Base-by-base conservation (phyloP, 2,797 vertebrate genomes). In the Clarias fuscus region DNA sequence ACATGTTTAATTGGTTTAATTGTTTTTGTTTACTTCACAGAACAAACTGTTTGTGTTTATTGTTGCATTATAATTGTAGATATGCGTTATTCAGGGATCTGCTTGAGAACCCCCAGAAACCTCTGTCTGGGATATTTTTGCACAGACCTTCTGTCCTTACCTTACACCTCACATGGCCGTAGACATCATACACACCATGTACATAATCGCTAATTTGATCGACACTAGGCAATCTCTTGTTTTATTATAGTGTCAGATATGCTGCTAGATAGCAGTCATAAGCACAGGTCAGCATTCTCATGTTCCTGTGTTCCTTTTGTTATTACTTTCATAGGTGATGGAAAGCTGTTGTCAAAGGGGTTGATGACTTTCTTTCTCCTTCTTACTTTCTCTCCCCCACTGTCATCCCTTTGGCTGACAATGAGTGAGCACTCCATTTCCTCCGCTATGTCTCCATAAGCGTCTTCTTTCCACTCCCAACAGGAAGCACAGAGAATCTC, bases 391-490 rank as follows among this genome's bases (percentile, higher is more conserved):
- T 62, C 43, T 70, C 30, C 30, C 40, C 72, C 13, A 40, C 59
- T 84, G 61, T 73, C 70, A 71, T 33, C 77, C 81, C 67, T 88
- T 88, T 83, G 89, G 90, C 86, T 92, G 91, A 92, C 90, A 90
- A 65, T 89, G 88, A 91, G 85, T 80, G 86, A 92, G 68, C 84
- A 89, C 88, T 90, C 82, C 61, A 90, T 92, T 91, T 88, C 84
- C 89, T 90, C 85, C 4, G 43, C 86, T 87, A 84, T 58, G 43
- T 67, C 85, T 86, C 71, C 84, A 72, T 79, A 67, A 83, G 40
- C 76, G 72, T 87, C 78, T 70, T 77, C 30, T 59, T 82, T 84
- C 61, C 24, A 40, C 68, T 73, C 77, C 17, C 33, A 85, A 70
- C 48, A 33, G 48, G 68, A 71, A 53, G n/a, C 67, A 22, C 40